Conservation (phyloP, 2,113 vertebrate species). For the Varanus komodoensis region DNA sequence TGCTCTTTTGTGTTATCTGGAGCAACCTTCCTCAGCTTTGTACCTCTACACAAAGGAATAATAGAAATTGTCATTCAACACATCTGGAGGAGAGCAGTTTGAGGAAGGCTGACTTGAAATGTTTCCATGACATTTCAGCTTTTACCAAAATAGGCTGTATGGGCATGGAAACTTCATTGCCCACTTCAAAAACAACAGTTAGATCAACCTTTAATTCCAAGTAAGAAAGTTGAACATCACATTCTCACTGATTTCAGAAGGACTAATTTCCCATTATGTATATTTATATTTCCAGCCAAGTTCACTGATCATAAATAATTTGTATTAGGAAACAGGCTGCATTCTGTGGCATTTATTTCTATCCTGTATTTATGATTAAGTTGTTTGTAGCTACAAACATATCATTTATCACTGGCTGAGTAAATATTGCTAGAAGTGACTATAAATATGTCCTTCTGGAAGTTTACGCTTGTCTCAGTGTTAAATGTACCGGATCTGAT, state of each 20-base stretch:
- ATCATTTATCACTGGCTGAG: neutral
- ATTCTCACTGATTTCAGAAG: neutral
- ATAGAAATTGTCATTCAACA: too few relatives aligned
- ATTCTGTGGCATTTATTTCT: neutral
- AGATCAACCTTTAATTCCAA: neutral
- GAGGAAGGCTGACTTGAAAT: too few relatives aligned
- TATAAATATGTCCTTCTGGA: neutral
- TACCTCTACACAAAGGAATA: too few relatives aligned
- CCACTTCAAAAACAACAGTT: neutral
- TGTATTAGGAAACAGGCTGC: neutral
- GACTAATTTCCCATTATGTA: neutral
- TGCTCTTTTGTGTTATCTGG: neutral
- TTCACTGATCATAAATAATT: neutral
- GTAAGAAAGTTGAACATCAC: neutral
- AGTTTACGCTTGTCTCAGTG: neutral
- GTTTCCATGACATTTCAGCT: too few relatives aligned
- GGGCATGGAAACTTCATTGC: neutral
- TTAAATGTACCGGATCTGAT: neutral
- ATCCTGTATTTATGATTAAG: neutral
- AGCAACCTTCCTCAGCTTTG: neutral
- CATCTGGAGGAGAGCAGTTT: too few relatives aligned
- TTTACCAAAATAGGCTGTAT: too few relatives aligned
- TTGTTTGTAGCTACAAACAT: neutral
- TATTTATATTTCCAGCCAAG: neutral
- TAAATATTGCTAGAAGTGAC: neutral